Evolutionary conservation across 2,888 invertebrate genomes (phyloP), one percentile per base, ranked within the genome.

Genomic region (Lydus trimaculatus): DNA sequence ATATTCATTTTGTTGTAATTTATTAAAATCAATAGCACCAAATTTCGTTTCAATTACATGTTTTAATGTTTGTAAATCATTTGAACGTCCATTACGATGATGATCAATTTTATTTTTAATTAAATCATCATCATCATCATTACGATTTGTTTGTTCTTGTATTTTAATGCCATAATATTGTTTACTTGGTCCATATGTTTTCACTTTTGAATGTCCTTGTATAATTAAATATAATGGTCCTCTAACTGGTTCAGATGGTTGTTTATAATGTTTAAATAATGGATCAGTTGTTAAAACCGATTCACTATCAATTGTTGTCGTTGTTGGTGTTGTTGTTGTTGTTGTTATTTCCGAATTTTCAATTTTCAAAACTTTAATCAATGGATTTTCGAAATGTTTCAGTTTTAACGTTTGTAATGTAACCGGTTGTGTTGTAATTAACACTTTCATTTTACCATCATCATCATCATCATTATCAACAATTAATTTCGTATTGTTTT

Each of bases 131-230:
- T 72, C 33, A 23, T 87, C 87, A 79, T 88, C 87, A 69, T 86
- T 82, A 71, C 89, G 88, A 52, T 90, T 89, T 75, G 90, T 90
- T 8, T 81, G 83, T 74, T 87, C 86, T 69, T 86, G 85, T 6
- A 87, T 79, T 68, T 86, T 85, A 31, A 86, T 85, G 4, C 87
- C 86, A 65, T 84, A 84, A 31, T 84, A 76, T 69, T 85, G 84
- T 67, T 88, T 87, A 71, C 87, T 88, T 0, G 92, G 91, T 15
- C 94, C 91, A 79, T 94, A 94, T 0, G 92, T 94, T 85, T 94
- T 94, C 0, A 94, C 94, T 85, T 94, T 94, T 0, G 94, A 94
- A 82, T 94, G 94, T 0, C 94, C 94, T 83, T 94, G 93, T 76
- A 94, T 94, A 31, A 94, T 94, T 28, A 94, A 86, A 79, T 94